Evolutionary conservation across 2,797 vertebrate genomes (phyloP).

Genomic region (Tokudaia tokunoshimensis): DNA sequence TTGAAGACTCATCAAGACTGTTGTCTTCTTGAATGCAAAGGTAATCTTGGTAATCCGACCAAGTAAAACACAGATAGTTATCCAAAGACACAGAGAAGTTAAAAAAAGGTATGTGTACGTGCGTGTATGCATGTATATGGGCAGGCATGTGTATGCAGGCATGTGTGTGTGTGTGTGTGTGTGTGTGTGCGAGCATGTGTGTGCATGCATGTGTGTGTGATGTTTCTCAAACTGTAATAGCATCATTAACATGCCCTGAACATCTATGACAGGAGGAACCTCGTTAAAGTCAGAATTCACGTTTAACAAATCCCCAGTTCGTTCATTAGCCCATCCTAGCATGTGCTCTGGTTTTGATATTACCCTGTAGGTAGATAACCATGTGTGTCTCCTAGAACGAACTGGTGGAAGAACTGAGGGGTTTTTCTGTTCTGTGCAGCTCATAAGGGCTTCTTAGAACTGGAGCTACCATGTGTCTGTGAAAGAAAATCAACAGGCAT

Average conservation of each 20-base stretch:
- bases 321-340: neutral
- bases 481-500: neutral
- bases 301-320: constrained; percentile 3
- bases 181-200: fast-evolving
- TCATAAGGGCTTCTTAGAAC: neutral
- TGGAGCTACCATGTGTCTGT: neutral
- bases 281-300: neutral
- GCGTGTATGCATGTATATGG: no score
- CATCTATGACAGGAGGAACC: neutral
- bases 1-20: neutral
- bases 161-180: neutral
- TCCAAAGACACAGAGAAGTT: neutral
- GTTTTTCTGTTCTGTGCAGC: neutral
- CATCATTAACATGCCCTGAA: neutral
- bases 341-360: neutral
- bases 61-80: neutral
- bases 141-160: neutral
- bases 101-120: neutral
- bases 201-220: neutral
- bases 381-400: neutral
- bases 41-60: neutral
- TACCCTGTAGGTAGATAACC: neutral
- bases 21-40: neutral
- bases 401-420: neutral
- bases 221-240: neutral